These are phyloP conservation scores for Pollenia labialis DNA, from an alignment of 2,888 invertebrate species.

Conservation along the genomic window DNA sequence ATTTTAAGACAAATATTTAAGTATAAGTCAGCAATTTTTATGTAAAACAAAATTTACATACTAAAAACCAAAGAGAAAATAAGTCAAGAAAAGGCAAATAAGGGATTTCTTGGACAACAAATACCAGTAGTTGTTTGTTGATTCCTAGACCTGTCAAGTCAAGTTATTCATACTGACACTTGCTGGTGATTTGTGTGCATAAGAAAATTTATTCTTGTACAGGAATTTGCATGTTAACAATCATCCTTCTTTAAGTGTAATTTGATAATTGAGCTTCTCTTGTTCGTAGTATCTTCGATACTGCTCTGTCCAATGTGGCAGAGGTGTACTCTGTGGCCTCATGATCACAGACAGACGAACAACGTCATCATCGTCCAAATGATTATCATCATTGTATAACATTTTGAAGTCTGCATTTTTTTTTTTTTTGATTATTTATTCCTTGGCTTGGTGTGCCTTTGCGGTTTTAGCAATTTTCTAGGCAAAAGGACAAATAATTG, in stretches of 20 bases:
- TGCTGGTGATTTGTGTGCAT: conserved; percentile 57
- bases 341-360: conserved; percentile 5
- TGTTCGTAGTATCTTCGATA: conserved; percentile 26
- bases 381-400: background rate
- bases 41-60: conserved; percentile 30
- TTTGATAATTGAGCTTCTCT: conserved; percentile 72
- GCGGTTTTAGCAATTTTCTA: conserved; percentile 72
- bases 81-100: conserved; percentile 1
- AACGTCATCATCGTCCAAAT: conserved; percentile 38
- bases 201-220: conserved; percentile 53
- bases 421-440: background rate
- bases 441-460: conserved; percentile 13
- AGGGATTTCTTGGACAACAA: conserved; percentile 8
- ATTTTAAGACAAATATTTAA: conserved; percentile 42
- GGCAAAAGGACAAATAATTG: conserved; percentile 74
- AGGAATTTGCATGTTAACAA: conserved; percentile 70
- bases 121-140: conserved; percentile 70
- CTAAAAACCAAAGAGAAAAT: background rate
- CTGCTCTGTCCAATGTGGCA: conserved; percentile 16
- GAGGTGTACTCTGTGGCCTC: background rate
- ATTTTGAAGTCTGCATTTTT: conserved; percentile 29
- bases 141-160: conserved; percentile 71
- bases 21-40: background rate
- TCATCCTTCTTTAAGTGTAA: conserved; percentile 68
- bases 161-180: conserved; percentile 71